phyloP scores from a whole-genome alignment of 2,888 invertebrate genomes.

The Drosophila helvetica region DNA sequence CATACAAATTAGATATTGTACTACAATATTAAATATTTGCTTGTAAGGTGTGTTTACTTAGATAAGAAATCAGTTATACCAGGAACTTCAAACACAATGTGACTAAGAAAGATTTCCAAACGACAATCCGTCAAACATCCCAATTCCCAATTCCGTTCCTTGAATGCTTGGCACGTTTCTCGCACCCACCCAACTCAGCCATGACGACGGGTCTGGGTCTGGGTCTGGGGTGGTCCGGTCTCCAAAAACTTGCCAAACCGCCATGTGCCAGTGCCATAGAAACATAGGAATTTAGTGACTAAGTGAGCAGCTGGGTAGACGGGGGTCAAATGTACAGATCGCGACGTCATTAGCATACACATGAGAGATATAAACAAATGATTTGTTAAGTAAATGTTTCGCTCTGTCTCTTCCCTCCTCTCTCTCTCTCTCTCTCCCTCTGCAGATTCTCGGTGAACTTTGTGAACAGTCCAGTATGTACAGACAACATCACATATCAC shows the following conservation, averaged over 20 bases:
- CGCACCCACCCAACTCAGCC: constrained; percentile 20
- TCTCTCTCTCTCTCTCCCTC: constrained; percentile 21
- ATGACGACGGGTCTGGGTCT: constrained; percentile 1
- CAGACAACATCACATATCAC: constrained; percentile 81
- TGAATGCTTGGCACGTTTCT: constrained; percentile 50
- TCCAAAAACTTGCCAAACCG: constrained; percentile 25
- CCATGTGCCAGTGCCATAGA: constrained; percentile 25
- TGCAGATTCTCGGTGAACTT: constrained; percentile 83
- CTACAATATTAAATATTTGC: not conserved
- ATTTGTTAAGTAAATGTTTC: constrained; percentile 3
- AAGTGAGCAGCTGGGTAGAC: constrained; percentile 19
- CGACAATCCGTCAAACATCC: constrained; percentile 6
- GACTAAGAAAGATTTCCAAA: not conserved
- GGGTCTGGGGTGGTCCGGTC: constrained; percentile 1
- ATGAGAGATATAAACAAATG: constrained; percentile 12
- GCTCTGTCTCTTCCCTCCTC: not conserved
- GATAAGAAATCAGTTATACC: constrained; percentile 17
- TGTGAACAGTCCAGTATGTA: constrained; percentile 72
- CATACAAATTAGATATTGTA: constrained; percentile 4
- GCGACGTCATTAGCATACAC: constrained; percentile 20
- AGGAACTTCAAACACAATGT: not conserved
- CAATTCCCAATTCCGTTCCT: constrained; percentile 11
- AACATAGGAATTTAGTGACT: constrained; percentile 12
- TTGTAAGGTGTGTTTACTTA: constrained; percentile 23
- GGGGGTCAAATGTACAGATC: constrained; percentile 35